Evolutionary conservation across 1,140 invertebrate genomes (phyloP), one percentile per base, ranked within the genome.

Genomic region (Lysiphlebus fabarum): DNA sequence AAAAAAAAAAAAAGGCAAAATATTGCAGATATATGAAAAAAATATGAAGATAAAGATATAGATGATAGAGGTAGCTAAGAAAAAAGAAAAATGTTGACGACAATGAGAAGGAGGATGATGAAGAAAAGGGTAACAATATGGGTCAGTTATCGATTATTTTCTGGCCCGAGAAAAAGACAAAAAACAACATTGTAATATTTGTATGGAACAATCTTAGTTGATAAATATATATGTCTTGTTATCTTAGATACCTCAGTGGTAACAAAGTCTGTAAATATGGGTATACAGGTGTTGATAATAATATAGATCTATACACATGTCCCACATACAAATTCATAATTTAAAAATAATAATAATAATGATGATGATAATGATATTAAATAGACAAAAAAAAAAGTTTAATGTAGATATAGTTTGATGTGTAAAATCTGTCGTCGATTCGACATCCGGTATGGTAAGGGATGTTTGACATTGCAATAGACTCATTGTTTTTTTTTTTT

Each of bases 61-160:
- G 43, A 14, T 42, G 8, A 40, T 47, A 14, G 47, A n/a, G 45
- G n/a, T n/a, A n/a, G n/a, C n/a, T n/a, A 53, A 36, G 55, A 53
- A 43, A 26, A 53, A 36, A 43, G 36, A 40, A 55, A 38, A 41
- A 33, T 48, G 49, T 43, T 36, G 17, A 2, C 4, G 53, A 42
- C 2, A 53, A 26, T 2, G 17, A 26, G 17, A 4, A 58, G 26
- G 45, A 56, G 65, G 59, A 66, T 62, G 59, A 63, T 58, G 61
- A 66, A 69, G 63, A 63, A 63, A 64, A 69, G 68, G 67, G 67
- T 65, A 66, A 72, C 74, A 77, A 79, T 79, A 79, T 79, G 74
- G 77, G 76, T 78, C 77, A 77, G 71, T 74, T 79, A 78, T 79
- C 74, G 77, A 78, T 79, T 76, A 17, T 56, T 48, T 47, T 14